Evolutionary conservation across 2,113 vertebrate species (phyloP), one percentile per base, ranked within the genome.

Genomic region (Sisor rabdophorus): DNA sequence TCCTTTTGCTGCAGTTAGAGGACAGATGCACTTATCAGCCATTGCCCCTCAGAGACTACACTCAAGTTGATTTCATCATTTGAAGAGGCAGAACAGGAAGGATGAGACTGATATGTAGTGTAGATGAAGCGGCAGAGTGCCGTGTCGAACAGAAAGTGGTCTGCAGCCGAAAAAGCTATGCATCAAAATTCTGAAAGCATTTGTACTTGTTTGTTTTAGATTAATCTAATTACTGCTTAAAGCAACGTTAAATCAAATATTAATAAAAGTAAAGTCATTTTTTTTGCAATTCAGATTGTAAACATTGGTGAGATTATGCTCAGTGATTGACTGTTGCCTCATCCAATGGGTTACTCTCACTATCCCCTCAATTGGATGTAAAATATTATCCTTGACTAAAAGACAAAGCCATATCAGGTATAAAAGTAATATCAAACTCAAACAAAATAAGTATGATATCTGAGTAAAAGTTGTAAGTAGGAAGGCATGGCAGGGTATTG

Each of bases 81-180:
- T 26, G 65, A n/a, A 55, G 61, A 74, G 60, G 53, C 17, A 32
- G 55, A 76, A 74, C 32, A 54, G 64, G 64, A 81, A 73, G 55
- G 61, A 61, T 60, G 68, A 48, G 40, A 26, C 22, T 15, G 54
- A 70, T 58, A 60, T 59, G 40, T 65, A 28, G 36, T 22, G 20
- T 55, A 60, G 54, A 50, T 60, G 36, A 10, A 44, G 48, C 56
- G 53, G 53, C 55, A 67, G 26, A 19, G 73, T 50, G 76, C 40
- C 71, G 79, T 65, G 50, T 81, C 73, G 65, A 72, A 47, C 53
- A 71, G 74, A 19, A 75, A 78, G 50, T 47, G 32, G 54, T 28
- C 55, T 22, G 30, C 56, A 70, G 54, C 54, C 32, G 48, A 54
- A 59, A 36, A 30, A 73, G 36, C 19, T 16, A 30, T 64, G 55